phyloP scores from a whole-genome alignment of 2,888 invertebrate species.

The Mythimna ferrago region DNA sequence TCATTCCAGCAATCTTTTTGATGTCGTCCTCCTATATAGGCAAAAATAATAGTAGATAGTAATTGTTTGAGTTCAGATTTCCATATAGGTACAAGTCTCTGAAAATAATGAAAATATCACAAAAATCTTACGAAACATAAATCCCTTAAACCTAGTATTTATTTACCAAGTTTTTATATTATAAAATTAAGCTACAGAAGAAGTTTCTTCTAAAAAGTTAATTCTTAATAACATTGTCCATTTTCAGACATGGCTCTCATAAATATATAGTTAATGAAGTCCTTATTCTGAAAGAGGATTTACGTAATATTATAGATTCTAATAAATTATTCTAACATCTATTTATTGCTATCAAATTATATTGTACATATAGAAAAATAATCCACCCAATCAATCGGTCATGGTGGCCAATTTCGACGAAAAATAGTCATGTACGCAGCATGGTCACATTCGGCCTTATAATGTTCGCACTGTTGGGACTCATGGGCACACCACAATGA shows the following conservation, averaged over 20 bases:
- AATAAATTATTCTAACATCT: background rate
- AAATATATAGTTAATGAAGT: background rate
- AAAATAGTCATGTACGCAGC: too few relatives aligned
- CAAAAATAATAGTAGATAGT: too few relatives aligned
- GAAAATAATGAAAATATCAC: background rate
- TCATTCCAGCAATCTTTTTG: too few relatives aligned
- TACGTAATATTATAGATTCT: background rate
- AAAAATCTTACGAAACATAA: background rate
- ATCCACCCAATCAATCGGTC: too few relatives aligned
- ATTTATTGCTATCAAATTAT: background rate
- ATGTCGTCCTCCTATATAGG: too few relatives aligned
- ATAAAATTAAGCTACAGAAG: background rate
- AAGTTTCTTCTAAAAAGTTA: background rate
- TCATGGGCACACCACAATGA: too few relatives aligned
- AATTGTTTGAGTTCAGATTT: background rate
- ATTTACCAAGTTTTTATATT: background rate
- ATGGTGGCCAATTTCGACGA: too few relatives aligned
- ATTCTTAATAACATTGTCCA: background rate
- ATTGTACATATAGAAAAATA: background rate
- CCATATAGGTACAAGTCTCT: background rate
- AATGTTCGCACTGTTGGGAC: too few relatives aligned
- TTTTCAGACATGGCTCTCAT: background rate
- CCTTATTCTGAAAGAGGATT: background rate
- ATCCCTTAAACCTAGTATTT: background rate
- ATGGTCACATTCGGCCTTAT: too few relatives aligned